These are phyloP conservation scores for Sylvicola fuscatus DNA, from an alignment of 2,888 invertebrate species.

Conservation along the genomic window DNA sequence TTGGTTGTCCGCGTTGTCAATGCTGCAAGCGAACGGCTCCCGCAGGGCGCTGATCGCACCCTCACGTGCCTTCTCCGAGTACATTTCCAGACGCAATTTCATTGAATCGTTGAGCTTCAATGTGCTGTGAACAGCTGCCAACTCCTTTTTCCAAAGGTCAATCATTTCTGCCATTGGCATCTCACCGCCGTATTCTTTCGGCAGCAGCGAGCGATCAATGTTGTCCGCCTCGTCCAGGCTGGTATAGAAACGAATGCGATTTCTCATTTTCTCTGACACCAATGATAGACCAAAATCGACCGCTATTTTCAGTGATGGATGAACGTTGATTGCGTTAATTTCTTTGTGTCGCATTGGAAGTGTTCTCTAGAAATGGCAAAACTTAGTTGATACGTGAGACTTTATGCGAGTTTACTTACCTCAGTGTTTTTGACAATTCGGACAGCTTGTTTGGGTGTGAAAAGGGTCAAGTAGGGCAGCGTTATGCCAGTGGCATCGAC, in stretches of 20 bases:
- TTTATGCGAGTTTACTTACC: slow-evolving; percentile 26
- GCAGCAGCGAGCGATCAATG: slow-evolving; percentile 42
- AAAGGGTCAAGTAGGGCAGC: slow-evolving; percentile 52
- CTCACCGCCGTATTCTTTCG: slow-evolving; percentile 65
- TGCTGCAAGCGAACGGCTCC: slow-evolving; percentile 32
- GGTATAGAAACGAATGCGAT: slow-evolving; percentile 44
- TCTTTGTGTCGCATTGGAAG: slow-evolving; percentile 63
- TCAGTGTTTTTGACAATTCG: slow-evolving; percentile 64
- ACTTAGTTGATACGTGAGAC: not conserved
- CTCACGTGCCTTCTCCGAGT: slow-evolving; percentile 47
- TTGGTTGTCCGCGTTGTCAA: slow-evolving; percentile 39
- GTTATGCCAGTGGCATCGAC: slow-evolving; percentile 55
- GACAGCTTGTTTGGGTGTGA: slow-evolving; percentile 58
- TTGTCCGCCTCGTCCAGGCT: slow-evolving; percentile 33
- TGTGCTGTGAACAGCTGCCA: slow-evolving; percentile 34
- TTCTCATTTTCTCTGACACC: slow-evolving; percentile 55
- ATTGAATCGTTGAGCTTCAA: slow-evolving; percentile 47
- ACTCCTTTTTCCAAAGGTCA: slow-evolving; percentile 48
- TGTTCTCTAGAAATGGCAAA: slow-evolving; percentile 34
- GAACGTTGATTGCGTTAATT: slow-evolving; percentile 53
- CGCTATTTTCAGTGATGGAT: slow-evolving; percentile 52
- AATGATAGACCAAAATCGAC: slow-evolving; percentile 56
- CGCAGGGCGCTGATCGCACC: slow-evolving; percentile 55
- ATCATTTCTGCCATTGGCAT: slow-evolving; percentile 72
- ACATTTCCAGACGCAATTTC: slow-evolving; percentile 44